Conservation (phyloP, 1,140 invertebrate genomes). For the Pissodes strobi region DNA sequence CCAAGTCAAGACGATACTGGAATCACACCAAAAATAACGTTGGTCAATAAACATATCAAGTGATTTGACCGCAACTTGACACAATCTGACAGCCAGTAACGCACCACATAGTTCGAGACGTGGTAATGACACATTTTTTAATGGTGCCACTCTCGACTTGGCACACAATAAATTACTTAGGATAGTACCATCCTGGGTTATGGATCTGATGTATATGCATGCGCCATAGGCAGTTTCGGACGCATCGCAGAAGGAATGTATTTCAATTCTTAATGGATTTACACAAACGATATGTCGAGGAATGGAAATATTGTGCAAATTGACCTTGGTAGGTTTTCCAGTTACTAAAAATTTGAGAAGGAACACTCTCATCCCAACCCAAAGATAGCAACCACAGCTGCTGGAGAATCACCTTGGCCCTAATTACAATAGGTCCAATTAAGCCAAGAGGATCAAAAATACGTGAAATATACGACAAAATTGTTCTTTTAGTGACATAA, state of each 20-base stretch:
- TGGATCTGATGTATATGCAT: too few relatives aligned
- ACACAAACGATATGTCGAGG: neutral
- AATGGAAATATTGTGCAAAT: neutral
- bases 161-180: neutral
- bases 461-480: conserved; percentile 32
- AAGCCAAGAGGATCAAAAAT: conserved; percentile 44
- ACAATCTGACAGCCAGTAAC: conserved; percentile 5
- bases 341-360: too few relatives aligned
- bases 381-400: conserved; percentile 46
- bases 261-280: neutral
- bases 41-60: neutral
- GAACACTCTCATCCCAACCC: conserved; percentile 47
- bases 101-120: conserved; percentile 2
- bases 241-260: neutral
- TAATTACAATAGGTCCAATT: conserved; percentile 43
- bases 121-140: conserved; percentile 8
- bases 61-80: neutral
- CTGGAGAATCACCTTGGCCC: conserved; percentile 50
- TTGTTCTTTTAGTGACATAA: conserved; percentile 23
- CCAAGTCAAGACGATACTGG: conserved; percentile 2
- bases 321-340: neutral
- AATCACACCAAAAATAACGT: conserved; percentile 9
- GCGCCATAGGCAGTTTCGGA: neutral
- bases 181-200: neutral
- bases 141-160: neutral